A percentile compares a stretch with the other conserved stretches of the same genome.
Conservation (phyloP, 2,113 vertebrate species). For the Dromaius novaehollandiae region DNA sequence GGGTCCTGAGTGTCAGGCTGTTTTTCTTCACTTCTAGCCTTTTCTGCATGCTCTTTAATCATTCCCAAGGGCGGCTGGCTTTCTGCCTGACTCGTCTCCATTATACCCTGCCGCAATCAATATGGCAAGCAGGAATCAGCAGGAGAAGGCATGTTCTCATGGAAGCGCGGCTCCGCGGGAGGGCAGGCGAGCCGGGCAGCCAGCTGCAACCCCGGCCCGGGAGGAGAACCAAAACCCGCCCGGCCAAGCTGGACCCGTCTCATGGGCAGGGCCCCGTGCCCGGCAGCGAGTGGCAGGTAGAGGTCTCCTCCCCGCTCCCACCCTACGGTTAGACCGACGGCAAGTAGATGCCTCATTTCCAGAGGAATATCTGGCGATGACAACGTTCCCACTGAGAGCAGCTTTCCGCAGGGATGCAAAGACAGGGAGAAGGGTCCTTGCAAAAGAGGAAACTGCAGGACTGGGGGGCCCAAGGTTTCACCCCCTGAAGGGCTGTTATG, state of each 20-base stretch:
- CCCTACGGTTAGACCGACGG: not conserved
- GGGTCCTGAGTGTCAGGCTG: conserved; percentile 20
- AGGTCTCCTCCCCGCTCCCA: not conserved
- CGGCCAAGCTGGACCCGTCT: not conserved
- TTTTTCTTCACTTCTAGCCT: conserved; percentile 45
- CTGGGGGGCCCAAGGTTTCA: not conserved
- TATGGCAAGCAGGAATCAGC: conserved; percentile 64
- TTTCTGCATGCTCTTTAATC: conserved; percentile 56
- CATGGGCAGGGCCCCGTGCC: not conserved
- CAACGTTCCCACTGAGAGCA: not conserved
- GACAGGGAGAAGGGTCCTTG: not conserved
- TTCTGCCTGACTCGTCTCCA: conserved; percentile 66
- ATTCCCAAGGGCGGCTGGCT: conserved; percentile 63
- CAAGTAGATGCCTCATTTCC: not conserved
- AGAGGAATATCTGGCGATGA: not conserved
- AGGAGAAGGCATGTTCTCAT: conserved; percentile 59
- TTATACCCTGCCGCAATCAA: conserved; percentile 66
- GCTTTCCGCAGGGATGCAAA: not conserved
- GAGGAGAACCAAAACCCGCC: conserved; percentile 16
- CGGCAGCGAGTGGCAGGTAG: not conserved
- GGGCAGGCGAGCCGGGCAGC: conserved; percentile 42
- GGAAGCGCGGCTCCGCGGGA: conserved; percentile 30
- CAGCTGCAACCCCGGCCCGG: conserved; percentile 49
- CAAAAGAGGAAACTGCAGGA: not conserved
- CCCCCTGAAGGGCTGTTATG: rapidly evolving